phyloP scores from a whole-genome alignment of 1,140 invertebrate genomes.

The Lordiphosa mommai region DNA sequence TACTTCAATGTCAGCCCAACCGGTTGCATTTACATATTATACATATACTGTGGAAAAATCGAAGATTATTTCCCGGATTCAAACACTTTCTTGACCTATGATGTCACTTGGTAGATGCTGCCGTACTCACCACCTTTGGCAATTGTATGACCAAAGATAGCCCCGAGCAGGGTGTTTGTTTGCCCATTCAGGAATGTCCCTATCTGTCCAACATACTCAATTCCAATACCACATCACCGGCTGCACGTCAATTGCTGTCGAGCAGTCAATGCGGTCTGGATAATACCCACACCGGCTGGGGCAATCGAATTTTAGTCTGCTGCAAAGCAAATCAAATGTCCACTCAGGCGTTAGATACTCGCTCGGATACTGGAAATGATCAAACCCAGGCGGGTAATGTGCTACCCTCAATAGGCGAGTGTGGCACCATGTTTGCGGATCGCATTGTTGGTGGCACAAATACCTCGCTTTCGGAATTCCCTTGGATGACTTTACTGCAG shows the following conservation, averaged over 20 bases:
- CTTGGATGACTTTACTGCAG: constrained; percentile 84
- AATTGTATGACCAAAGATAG: constrained; percentile 73
- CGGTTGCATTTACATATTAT: constrained; percentile 29
- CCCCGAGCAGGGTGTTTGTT: constrained; percentile 72
- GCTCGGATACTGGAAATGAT: not conserved
- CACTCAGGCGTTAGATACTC: not conserved
- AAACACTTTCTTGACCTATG: too few species aligned
- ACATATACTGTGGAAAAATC: too few species aligned
- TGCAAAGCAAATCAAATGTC: constrained; percentile 34
- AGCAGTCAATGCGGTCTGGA: constrained; percentile 65
- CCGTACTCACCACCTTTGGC: constrained; percentile 51
- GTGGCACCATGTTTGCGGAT: constrained; percentile 79
- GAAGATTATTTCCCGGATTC: too few species aligned
- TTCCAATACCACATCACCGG: constrained; percentile 3
- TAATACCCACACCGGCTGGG: constrained; percentile 31
- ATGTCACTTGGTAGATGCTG: too few species aligned
- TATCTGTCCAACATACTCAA: constrained; percentile 64
- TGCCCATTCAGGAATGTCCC: constrained; percentile 72
- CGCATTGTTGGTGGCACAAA: constrained; percentile 83
- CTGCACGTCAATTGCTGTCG: constrained; percentile 25
- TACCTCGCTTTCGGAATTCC: constrained; percentile 84
- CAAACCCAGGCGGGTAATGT: constrained; percentile 36
- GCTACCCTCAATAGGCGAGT: constrained; percentile 59
- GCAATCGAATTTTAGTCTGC: constrained; percentile 56
- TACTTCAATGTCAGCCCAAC: constrained; percentile 10